Evolutionary conservation across 2,888 invertebrate genomes (phyloP).

Genomic region (Drosophila suboccidentalis): DNA sequence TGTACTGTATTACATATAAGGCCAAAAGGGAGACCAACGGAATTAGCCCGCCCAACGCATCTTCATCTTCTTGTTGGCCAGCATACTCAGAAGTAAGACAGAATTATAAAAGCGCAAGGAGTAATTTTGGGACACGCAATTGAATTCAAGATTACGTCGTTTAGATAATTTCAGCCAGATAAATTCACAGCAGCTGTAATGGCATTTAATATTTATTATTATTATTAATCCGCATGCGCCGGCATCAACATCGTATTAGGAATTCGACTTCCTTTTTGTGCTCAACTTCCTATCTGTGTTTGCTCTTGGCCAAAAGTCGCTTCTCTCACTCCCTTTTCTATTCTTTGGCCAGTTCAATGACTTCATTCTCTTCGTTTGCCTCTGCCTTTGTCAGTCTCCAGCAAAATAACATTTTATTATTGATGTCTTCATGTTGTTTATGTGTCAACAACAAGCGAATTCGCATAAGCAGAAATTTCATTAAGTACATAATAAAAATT

Average conservation of each 20-base stretch:
- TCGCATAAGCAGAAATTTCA: constrained; percentile 80
- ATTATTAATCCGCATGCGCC: constrained; percentile 73
- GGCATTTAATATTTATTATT: constrained; percentile 79
- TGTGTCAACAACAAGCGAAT: constrained; percentile 77
- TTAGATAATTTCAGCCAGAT: constrained; percentile 70
- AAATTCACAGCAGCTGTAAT: constrained; percentile 64
- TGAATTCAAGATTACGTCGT: constrained; percentile 74
- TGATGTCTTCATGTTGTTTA: constrained; percentile 77
- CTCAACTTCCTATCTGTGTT: constrained; percentile 4
- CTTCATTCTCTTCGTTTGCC: constrained; percentile 53
- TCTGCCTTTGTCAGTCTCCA: constrained; percentile 27
- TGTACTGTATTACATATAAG: constrained; percentile 31
- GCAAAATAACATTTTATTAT: constrained; percentile 68
- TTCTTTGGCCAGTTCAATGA: constrained; percentile 69
- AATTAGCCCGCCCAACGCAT: constrained; percentile 48
- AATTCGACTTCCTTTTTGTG: constrained; percentile 29
- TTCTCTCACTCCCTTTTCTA: no score
- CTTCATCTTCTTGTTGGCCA: constrained; percentile 44
- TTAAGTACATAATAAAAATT: constrained; percentile 68
- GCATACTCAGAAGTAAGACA: background rate
- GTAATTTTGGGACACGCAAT: constrained; percentile 63
- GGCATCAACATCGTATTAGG: constrained; percentile 23
- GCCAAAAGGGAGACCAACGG: constrained; percentile 7
- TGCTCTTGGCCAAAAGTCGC: constrained; percentile 14
- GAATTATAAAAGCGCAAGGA: constrained; percentile 41